Evolutionary conservation across 2,797 vertebrate species (phyloP).

Genomic region (Pogoniulus pusillus): DNA sequence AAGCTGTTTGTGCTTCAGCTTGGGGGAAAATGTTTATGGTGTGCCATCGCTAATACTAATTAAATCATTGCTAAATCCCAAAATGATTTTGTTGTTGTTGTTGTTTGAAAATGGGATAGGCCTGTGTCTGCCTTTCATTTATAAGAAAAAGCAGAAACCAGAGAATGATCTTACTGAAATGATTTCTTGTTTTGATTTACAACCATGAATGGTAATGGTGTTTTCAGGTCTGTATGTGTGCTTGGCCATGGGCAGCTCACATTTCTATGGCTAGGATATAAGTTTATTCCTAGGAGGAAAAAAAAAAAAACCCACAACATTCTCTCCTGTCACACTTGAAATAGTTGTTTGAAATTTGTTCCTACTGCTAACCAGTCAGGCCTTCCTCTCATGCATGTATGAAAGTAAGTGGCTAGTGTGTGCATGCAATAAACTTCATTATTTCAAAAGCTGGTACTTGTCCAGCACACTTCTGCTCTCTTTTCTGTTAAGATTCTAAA

Average conservation of each 20-base stretch:
- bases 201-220: neutral
- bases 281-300: slow-evolving; percentile 32
- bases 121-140: neutral
- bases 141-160: slow-evolving; percentile 28
- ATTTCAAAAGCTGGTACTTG: neutral
- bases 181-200: slow-evolving; percentile 53
- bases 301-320: neutral
- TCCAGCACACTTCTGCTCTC: slow-evolving; percentile 35
- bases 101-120: slow-evolving; percentile 24
- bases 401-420: neutral
- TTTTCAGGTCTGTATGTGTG: slow-evolving; percentile 18
- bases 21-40: slow-evolving; percentile 61
- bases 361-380: neutral
- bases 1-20: slow-evolving; percentile 61
- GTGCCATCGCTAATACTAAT: slow-evolving; percentile 45
- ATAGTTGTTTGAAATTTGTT: slow-evolving; percentile 19
- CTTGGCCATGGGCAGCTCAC: neutral
- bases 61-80: slow-evolving; percentile 38
- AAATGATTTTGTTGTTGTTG: slow-evolving; percentile 39
- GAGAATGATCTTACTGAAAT: slow-evolving; percentile 33
- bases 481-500: slow-evolving; percentile 38
- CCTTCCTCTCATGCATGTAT: neutral
- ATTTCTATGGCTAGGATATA: neutral
- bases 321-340: neutral
- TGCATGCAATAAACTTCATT: slow-evolving; percentile 2